These are phyloP conservation scores for Craniophora ligustri DNA, from an alignment of 2,888 invertebrate genomes.

Conservation along the genomic window DNA sequence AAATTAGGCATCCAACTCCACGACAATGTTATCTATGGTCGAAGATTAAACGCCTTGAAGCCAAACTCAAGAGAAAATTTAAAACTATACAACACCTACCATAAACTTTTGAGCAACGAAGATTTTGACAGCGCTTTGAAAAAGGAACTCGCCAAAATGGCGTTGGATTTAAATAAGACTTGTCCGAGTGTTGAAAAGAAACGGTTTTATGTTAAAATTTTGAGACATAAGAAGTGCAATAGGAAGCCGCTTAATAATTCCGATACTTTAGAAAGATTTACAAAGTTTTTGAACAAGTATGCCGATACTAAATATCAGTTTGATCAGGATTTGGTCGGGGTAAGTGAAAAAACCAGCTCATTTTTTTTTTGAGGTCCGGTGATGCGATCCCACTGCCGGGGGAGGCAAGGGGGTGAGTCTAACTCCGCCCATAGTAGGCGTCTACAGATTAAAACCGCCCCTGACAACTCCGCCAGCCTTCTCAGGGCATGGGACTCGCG, in stretches of 20 bases:
- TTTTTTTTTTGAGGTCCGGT: neutral
- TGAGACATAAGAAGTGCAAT: constrained; percentile 6
- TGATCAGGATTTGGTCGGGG: constrained; percentile 65
- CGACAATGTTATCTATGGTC: neutral
- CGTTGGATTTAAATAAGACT: constrained; percentile 11
- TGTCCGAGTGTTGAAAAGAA: constrained; percentile 13
- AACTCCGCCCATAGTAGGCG: too few relatives aligned
- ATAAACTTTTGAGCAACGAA: constrained; percentile 42
- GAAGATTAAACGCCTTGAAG: neutral
- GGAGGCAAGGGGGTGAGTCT: too few relatives aligned
- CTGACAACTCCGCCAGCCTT: too few relatives aligned
- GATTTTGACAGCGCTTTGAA: constrained; percentile 32
- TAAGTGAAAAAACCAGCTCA: constrained; percentile 34
- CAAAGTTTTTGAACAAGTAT: constrained; percentile 62
- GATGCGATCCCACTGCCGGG: too few relatives aligned
- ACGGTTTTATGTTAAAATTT: neutral
- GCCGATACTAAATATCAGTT: constrained; percentile 57
- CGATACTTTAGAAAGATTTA: constrained; percentile 60
- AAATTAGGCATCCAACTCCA: neutral
- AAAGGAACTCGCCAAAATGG: constrained; percentile 24
- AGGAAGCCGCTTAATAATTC: constrained; percentile 45
- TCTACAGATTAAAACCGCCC: too few relatives aligned
- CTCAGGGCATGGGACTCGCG: too few relatives aligned
- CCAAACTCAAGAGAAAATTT: constrained; percentile 1
- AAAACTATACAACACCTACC: constrained; percentile 37